Base-by-base conservation (phyloP, 1,140 invertebrate species). In the Zaprionus taronus region DNA sequence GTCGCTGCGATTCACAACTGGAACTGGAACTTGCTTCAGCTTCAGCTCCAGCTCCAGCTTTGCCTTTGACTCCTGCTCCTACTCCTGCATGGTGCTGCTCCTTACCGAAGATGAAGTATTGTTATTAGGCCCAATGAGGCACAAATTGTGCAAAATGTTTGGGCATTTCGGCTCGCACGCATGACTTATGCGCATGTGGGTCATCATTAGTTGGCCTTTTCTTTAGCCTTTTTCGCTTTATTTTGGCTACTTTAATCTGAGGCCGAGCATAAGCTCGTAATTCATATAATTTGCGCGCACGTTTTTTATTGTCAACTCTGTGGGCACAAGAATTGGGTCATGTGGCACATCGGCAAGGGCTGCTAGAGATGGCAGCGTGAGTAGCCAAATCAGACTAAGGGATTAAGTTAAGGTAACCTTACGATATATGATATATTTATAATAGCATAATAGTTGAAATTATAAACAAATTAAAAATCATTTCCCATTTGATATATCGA, bases 81-180 rank as follows among this genome's bases (percentile, higher is more conserved):
- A 20, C 31, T 64, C 26, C 28, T 41, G 53, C 26, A 1, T 31
- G 28, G 28, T 55, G 24, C 2, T 60, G n/a, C 68, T 67, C 53
- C 56, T 66, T 77, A 62, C 41, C 63, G 72, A 89, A 91, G 79
- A 92, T 92, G 91, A 92, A 79, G 84, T 79, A 92, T 92, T 92
- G 87, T 92, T 92, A 92, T 92, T 79, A 87, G 60, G 62, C 74
- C 73, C 87, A 87, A 92, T 92, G 91, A 92, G 84, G 87, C 91
- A 83, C 91, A 92, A 92, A 92, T 92, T 92, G 91, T 90, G 83
- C 84, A 89, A 90, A 91, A 89, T 92, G 80, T 89, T 77, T 83
- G 73, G 79, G 74, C 78, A 76, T 77, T 77, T 77, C 12, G 66
- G 28, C 63, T 62, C 60, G 47, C 81, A 80, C 84, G 80, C 83